Conservation (phyloP, 1,140 invertebrate species). For the Drosophila auraria region DNA sequence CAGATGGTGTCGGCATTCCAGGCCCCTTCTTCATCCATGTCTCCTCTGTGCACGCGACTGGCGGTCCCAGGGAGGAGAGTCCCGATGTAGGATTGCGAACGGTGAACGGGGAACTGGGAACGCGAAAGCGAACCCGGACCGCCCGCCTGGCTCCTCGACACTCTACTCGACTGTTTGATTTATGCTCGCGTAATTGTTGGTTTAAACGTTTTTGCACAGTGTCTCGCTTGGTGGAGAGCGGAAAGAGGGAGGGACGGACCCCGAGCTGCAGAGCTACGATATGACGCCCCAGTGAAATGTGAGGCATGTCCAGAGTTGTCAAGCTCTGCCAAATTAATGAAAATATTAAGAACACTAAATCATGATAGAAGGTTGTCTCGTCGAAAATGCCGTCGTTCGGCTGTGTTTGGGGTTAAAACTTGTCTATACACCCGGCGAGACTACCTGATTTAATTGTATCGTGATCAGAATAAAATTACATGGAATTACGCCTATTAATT, state of each 20-base stretch:
- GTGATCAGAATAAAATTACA: no score
- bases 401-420: no score
- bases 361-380: no score
- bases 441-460: no score
- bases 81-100: slow-evolving; percentile 15
- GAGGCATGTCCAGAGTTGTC: slow-evolving; percentile 61
- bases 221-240: slow-evolving; percentile 22
- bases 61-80: slow-evolving; percentile 12
- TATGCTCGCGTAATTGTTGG: slow-evolving; percentile 85
- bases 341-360: neutral
- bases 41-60: slow-evolving; percentile 62
- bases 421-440: no score
- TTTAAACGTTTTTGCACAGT: slow-evolving; percentile 83
- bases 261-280: slow-evolving; percentile 39
- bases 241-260: neutral
- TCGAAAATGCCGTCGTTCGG: no score
- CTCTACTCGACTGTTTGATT: slow-evolving; percentile 84
- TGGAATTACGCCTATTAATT: no score
- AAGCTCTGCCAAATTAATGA: neutral
- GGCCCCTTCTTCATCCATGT: slow-evolving; percentile 29
- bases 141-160: slow-evolving; percentile 53
- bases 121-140: slow-evolving; percentile 38
- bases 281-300: slow-evolving; percentile 75
- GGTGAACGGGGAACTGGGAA: slow-evolving; percentile 19
- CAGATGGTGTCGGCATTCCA: slow-evolving; percentile 72